These are phyloP conservation scores for Notiomystis cincta DNA, from an alignment of 2,113 vertebrate species.

Conservation along the genomic window DNA sequence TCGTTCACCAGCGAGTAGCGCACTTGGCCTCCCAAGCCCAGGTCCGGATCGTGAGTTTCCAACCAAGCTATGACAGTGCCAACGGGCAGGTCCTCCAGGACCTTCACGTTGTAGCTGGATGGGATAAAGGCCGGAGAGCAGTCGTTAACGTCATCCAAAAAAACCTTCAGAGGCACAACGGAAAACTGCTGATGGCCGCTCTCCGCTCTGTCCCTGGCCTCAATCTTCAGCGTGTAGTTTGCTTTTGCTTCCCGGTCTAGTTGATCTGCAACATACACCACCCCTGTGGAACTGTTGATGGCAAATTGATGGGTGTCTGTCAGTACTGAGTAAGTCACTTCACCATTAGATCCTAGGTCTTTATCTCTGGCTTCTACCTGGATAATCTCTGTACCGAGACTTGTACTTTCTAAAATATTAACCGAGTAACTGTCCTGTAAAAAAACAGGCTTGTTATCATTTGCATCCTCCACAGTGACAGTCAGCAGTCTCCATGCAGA, in stretches of 20 bases:
- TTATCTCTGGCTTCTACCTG: conserved; percentile 94
- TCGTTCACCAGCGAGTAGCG: conserved; percentile 90
- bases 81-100: conserved; percentile 90
- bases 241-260: conserved; percentile 86
- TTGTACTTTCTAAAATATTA: conserved; percentile 88
- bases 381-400: conserved; percentile 88
- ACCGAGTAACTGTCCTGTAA: conserved; percentile 85
- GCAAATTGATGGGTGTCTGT: conserved; percentile 88
- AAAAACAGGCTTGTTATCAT: conserved; percentile 91
- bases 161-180: conserved; percentile 81
- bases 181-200: conserved; percentile 83
- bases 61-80: conserved; percentile 94
- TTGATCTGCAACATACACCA: conserved; percentile 89
- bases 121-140: conserved; percentile 92
- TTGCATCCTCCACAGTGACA: conserved; percentile 86
- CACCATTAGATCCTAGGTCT: conserved; percentile 87
- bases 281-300: conserved; percentile 87
- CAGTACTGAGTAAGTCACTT: conserved; percentile 86
- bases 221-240: conserved; percentile 87
- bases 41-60: conserved; percentile 92
- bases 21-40: conserved; percentile 90
- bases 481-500: conserved; percentile 87
- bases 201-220: conserved; percentile 88
- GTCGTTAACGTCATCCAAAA: conserved; percentile 92
- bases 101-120: conserved; percentile 83